These are phyloP conservation scores for Pseudochirops corinnae DNA, from an alignment of 2,797 vertebrate species.

Conservation along the genomic window DNA sequence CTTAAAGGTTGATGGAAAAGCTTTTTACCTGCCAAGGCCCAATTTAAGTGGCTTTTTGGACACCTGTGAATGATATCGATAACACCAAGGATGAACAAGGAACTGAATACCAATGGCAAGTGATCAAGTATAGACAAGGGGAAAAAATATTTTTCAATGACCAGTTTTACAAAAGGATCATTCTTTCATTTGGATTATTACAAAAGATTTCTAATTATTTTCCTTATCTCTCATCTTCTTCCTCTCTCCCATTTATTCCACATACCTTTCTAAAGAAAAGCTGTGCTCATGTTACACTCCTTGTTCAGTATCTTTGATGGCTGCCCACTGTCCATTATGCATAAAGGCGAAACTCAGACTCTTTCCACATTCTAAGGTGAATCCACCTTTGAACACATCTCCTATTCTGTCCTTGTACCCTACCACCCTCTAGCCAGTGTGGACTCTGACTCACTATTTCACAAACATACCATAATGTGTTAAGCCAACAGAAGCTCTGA, in stretches of 20 bases:
- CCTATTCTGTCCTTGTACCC: neutral
- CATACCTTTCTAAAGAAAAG: neutral
- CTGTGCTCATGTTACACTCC: neutral
- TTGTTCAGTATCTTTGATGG: neutral
- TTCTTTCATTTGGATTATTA: neutral
- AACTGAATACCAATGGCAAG: neutral
- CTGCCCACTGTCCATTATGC: neutral
- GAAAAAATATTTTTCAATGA: neutral
- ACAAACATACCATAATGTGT: neutral
- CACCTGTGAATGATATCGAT: neutral
- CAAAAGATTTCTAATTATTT: neutral
- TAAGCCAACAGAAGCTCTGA: neutral
- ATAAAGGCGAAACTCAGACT: neutral
- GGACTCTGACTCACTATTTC: neutral
- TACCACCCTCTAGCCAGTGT: neutral
- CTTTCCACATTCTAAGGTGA: neutral
- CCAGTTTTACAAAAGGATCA: conserved; percentile 25
- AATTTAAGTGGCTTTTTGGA: conserved; percentile 1
- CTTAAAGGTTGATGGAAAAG: neutral
- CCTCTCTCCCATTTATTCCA: neutral
- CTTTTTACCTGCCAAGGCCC: conserved; percentile 23
- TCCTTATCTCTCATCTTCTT: neutral
- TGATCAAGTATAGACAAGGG: neutral
- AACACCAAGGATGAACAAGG: neutral
- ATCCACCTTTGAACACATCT: neutral